Conservation (phyloP, 2,888 invertebrate genomes). For the Ecdyonurus torrentis region DNA sequence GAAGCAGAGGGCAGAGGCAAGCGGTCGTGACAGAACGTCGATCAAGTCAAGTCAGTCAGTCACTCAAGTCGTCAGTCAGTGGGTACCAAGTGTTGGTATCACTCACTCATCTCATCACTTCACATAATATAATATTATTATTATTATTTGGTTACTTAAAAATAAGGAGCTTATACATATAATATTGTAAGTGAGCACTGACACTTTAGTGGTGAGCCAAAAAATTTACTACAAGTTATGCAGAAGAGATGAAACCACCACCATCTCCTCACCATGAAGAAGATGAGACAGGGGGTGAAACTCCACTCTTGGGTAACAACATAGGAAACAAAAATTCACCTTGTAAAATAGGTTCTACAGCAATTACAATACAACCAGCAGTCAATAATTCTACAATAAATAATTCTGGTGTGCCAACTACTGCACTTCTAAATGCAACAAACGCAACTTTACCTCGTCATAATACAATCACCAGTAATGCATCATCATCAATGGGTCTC, state of each 20-base stretch:
- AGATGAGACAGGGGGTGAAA: not conserved
- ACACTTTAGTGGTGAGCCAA: not conserved
- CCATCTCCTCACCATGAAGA: too few relatives aligned
- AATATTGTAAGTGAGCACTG: too few relatives aligned
- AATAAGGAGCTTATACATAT: too few relatives aligned
- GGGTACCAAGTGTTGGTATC: too few relatives aligned
- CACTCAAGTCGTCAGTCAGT: not conserved
- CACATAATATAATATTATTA: too few relatives aligned
- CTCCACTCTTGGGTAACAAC: not conserved
- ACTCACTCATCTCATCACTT: too few relatives aligned
- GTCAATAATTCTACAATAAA: too few relatives aligned
- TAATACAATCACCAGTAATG: conserved; percentile 1
- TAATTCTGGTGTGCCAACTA: not conserved
- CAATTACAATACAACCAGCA: not conserved
- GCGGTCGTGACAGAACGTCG: not conserved
- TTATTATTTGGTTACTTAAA: too few relatives aligned
- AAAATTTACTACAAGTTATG: too few relatives aligned
- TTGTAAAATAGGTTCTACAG: not conserved
- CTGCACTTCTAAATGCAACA: not conserved
- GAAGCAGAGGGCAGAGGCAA: too few relatives aligned
- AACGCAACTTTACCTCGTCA: not conserved
- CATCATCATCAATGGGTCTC: not conserved
- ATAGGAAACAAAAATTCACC: too few relatives aligned
- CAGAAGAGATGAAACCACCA: not conserved
- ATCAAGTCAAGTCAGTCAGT: not conserved